Evolutionary conservation across 1,140 invertebrate species (phyloP).

Genomic region (Vollenhovia emeryi): DNA sequence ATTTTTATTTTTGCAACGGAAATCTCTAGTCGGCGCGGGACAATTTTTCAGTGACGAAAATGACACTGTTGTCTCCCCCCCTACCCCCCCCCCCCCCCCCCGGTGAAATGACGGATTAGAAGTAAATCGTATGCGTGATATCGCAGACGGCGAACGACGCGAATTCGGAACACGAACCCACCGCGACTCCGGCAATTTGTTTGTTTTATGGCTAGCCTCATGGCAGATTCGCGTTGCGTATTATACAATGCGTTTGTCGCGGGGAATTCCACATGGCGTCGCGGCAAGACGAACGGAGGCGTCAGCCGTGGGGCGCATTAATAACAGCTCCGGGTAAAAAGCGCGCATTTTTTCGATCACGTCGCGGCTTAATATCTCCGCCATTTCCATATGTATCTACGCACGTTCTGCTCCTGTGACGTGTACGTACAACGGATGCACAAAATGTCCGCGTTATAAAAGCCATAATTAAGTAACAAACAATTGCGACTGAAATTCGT

Average conservation of each 20-base stretch:
- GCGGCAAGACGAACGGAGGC: constrained; percentile 47
- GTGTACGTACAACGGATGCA: neutral
- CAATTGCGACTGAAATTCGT: neutral
- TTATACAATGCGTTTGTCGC: constrained; percentile 51
- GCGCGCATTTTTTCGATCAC: constrained; percentile 39
- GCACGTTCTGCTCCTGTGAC: neutral
- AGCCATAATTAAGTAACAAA: neutral
- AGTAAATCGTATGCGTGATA: constrained; percentile 8
- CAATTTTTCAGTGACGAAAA: neutral
- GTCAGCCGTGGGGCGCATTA: constrained; percentile 42
- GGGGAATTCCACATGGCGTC: constrained; percentile 29
- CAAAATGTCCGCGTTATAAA: neutral
- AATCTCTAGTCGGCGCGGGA: neutral
- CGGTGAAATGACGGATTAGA: constrained; percentile 9
- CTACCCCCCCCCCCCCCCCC: too few species aligned
- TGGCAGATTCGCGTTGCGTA: constrained; percentile 35
- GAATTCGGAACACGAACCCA: constrained; percentile 45
- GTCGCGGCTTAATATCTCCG: constrained; percentile 32
- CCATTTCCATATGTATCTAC: neutral
- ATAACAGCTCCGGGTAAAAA: constrained; percentile 26
- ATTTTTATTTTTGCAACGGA: neutral
- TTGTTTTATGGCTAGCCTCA: constrained; percentile 32
- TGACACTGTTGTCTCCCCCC: neutral
- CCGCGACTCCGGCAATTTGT: constrained; percentile 29
- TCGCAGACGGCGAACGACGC: neutral